Base-by-base conservation (phyloP, 2,888 invertebrate genomes). In the Pilophorus perplexus region DNA sequence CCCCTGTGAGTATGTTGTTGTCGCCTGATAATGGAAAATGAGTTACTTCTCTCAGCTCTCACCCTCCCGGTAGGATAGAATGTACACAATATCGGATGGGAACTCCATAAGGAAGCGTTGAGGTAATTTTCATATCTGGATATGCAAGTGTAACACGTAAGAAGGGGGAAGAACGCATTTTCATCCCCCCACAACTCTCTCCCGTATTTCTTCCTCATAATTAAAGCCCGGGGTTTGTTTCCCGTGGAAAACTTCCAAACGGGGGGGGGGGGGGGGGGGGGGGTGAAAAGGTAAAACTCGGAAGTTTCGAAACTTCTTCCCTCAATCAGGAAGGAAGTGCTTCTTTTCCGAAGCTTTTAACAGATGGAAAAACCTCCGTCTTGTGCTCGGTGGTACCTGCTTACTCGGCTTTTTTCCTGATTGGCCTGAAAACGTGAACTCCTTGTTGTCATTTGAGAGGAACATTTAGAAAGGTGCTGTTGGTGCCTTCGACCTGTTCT, bases 121-220 rank as follows among this genome's bases (percentile, higher is more conserved):
- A 59, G 59, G 59, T 62, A 62, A 62, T 62, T 44, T 62, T 62
- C 62, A 62, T 62, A 62, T 62, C 62, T n/a, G 44, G 33, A 10
- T 55, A 33, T 16, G 55, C 37, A 18, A 37, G 55, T 12, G 12
- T 38, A 23, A 20, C n/a, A n/a, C n/a, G 23, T 28, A 37, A 38
- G 20, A 33, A 20, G 55, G 14, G 55, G 8, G 2, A 25, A 23
- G 2, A 23, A 12, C 10, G 2, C n/a, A n/a, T n/a, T n/a, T n/a
- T n/a, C n/a, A n/a, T n/a, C n/a, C n/a, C n/a, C n/a, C n/a, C n/a
- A n/a, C 42, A 23, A 14, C 42, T 23, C 33, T 3, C 28, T 10
- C 46, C 27, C 28, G 59, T 59, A 44, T 28, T 46, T 40, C n/a
- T 62, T 62, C 62, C 62, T 46, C 44, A 62, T 62, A 62, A 62